Evolutionary conservation across 2,888 invertebrate species (phyloP).

Genomic region (Polydrusus cervinus): DNA sequence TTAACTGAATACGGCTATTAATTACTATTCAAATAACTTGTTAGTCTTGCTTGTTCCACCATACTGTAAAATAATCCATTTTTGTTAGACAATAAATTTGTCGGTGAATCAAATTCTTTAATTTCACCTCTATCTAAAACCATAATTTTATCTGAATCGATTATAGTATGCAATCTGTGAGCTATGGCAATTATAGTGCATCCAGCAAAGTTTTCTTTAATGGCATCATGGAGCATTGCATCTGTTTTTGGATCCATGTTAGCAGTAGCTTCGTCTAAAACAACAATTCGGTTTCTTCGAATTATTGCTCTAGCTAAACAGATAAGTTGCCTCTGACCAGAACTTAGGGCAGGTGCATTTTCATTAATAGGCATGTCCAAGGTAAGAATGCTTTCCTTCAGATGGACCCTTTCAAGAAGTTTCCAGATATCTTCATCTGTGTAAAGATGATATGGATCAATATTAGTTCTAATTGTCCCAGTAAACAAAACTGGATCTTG

Average conservation of each 20-base stretch:
- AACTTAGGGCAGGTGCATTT: constrained; percentile 67
- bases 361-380: constrained; percentile 70
- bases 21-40: constrained; percentile 24
- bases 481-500: constrained; percentile 88
- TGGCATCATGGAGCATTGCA: constrained; percentile 81
- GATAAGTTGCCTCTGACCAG: constrained; percentile 79
- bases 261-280: constrained; percentile 84
- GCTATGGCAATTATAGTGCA: constrained; percentile 74
- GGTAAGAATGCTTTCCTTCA: constrained; percentile 73
- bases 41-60: constrained; percentile 72
- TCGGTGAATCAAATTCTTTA: constrained; percentile 59
- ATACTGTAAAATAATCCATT: constrained; percentile 78
- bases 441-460: constrained; percentile 60
- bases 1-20: not conserved
- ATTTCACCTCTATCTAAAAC: constrained; percentile 73
- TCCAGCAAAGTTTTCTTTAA: constrained; percentile 71
- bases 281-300: constrained; percentile 68
- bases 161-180: constrained; percentile 71
- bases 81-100: constrained; percentile 73
- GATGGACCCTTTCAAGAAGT: constrained; percentile 64
- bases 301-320: constrained; percentile 79
- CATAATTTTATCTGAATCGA: constrained; percentile 74
- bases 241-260: constrained; percentile 89
- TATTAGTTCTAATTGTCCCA: constrained; percentile 70
- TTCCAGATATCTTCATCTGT: constrained; percentile 61